Percentiles rank a stretch among this genome's conserved stretches.
phyloP scores from a whole-genome alignment of 2,888 invertebrate genomes.

The Sabellastarte sp. region DNA sequence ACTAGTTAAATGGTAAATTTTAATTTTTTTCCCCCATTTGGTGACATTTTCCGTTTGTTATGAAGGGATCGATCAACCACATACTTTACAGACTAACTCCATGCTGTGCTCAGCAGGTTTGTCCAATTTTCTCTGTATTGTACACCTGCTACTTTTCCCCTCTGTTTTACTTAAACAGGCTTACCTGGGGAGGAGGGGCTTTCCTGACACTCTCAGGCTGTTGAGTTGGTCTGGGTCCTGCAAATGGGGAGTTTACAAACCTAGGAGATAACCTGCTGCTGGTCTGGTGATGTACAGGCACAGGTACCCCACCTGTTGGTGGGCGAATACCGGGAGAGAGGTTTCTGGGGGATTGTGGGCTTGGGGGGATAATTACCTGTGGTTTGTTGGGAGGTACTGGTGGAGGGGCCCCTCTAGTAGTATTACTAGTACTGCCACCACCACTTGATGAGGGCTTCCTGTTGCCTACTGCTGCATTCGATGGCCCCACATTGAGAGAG shows the following conservation, averaged over 20 bases:
- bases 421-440: slow-evolving; percentile 41
- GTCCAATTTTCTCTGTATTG: too few relatives aligned
- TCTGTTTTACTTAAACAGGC: neutral
- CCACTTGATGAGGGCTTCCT: slow-evolving; percentile 13
- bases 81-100: too few relatives aligned
- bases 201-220: neutral
- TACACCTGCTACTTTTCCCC: too few relatives aligned
- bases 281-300: neutral
- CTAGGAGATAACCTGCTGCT: neutral
- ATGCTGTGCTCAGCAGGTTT: too few relatives aligned
- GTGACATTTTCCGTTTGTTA: too few relatives aligned
- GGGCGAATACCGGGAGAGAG: neutral
- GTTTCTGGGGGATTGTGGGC: neutral
- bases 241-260: neutral
- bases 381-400: slow-evolving; percentile 58
- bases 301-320: neutral
- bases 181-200: neutral
- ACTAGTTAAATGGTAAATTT: too few relatives aligned
- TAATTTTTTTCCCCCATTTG: too few relatives aligned
- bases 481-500: slow-evolving; percentile 39
- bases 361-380: slow-evolving; percentile 25
- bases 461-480: slow-evolving; percentile 29
- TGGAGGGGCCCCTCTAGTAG: slow-evolving; percentile 23
- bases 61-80: too few relatives aligned
- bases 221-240: neutral